Evolutionary conservation across 1,140 invertebrate genomes (phyloP).

Genomic region (Lordiphosa clarofinis): DNA sequence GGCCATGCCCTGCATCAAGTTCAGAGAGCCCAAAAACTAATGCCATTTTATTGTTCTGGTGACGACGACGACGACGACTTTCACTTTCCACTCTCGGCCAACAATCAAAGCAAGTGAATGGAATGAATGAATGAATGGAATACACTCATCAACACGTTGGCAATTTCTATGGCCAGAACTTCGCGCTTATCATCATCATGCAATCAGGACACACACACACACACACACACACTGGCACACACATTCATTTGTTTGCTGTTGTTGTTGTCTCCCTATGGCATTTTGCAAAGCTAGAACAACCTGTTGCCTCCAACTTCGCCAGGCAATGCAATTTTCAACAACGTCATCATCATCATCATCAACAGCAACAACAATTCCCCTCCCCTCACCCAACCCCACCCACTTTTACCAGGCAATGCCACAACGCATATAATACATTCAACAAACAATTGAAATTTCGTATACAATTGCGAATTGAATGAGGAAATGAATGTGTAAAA

Average conservation of each 20-base stretch:
- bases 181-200: conserved; percentile 74
- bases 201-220: conserved; percentile 58
- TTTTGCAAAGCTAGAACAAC: conserved; percentile 65
- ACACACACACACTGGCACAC: conserved; percentile 11
- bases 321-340: conserved; percentile 75
- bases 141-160: conserved; percentile 66
- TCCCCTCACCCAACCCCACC: background rate
- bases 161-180: conserved; percentile 75
- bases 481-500: conserved; percentile 78
- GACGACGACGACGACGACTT: conserved; percentile 47
- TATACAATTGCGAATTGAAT: conserved; percentile 78
- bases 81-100: conserved; percentile 46
- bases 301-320: conserved; percentile 59
- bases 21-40: conserved; percentile 71
- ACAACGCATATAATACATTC: conserved; percentile 69
- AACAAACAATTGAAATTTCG: conserved; percentile 77
- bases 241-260: conserved; percentile 52
- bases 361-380: conserved; percentile 15
- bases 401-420: conserved; percentile 17
- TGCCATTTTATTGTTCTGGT: conserved; percentile 69
- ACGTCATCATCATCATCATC: conserved; percentile 53
- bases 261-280: conserved; percentile 64
- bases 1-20: conserved; percentile 44
- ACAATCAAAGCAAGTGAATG: conserved; percentile 44
- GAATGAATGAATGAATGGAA: conserved; percentile 38